Evolutionary conservation across 2,888 invertebrate genomes (phyloP), one percentile per base, ranked within the genome.

Genomic region (Rhagophthalmus giganteus): DNA sequence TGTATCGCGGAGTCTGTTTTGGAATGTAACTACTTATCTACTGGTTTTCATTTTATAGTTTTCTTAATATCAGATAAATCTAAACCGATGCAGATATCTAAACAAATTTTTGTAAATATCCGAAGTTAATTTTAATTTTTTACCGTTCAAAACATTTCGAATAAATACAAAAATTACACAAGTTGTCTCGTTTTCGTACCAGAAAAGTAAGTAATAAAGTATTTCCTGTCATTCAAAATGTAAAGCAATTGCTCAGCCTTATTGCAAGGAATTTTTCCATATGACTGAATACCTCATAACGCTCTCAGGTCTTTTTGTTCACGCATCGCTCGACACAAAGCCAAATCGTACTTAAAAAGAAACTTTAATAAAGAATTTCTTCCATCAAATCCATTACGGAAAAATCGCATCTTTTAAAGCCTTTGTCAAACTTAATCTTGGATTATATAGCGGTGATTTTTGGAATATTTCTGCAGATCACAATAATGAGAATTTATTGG

Each of bases 331-430:
- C 41, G 25, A 26, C 31, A 49, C 33, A 37, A 40, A 37, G 40
- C 40, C 28, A 37, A 42, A 49, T 41, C 35, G 41, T 35, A 49
- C 49, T 49, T 49, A 42, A 41, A 42, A 42, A 41, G 35, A 35
- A 41, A 41, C 35, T 49, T 49, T 49, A 48, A 48, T 48, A 48
- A 48, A 48, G 48, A 48, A 40, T 48, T 48, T 48, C 33, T 48
- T 40, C 40, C 48, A 40, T 40, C 34, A 48, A 48, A 48, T 40
- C 40, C 48, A 48, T 48, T 40, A 48, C 33, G 20, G 27, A 33
- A 25, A 48, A 48, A 40, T 40, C 20, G 48, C 48, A 48, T 48
- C 33, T 48, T 48, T 45, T 46, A 46, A 40, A 48, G 34, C 20
- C 30, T 48, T 34, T 34, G 34, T 48, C 33, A 48, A 48, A 48